A percentile compares a stretch with the other conserved stretches of the same genome.
Conservation (phyloP, 1,140 invertebrate species). For the Diprion similis region DNA sequence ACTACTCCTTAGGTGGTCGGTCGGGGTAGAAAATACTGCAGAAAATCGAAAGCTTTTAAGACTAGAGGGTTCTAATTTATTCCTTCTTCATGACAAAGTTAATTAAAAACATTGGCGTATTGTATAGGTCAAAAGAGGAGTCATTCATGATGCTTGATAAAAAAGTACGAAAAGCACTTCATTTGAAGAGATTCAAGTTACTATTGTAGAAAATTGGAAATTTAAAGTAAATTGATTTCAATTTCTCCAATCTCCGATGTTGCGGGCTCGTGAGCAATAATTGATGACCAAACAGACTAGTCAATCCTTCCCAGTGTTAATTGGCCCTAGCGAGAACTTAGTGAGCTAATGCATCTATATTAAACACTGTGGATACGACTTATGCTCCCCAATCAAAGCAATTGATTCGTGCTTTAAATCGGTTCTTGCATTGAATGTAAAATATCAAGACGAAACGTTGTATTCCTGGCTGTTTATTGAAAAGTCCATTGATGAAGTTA, state of each 20-base stretch:
- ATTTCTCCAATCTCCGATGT: neutral
- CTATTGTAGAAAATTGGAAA: neutral
- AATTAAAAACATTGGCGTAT: too few relatives aligned
- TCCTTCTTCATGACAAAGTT: constrained; percentile 8
- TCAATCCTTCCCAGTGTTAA: neutral
- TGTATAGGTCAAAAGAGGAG: too few relatives aligned
- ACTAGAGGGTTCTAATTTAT: neutral
- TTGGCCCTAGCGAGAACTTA: neutral
- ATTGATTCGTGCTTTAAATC: constrained; percentile 10
- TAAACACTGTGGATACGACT: neutral
- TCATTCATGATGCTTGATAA: neutral
- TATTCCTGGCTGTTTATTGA: constrained; percentile 10
- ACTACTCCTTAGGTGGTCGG: neutral
- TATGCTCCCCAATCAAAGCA: neutral
- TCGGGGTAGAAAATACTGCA: neutral
- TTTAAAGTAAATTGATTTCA: too few relatives aligned
- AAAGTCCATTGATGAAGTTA: neutral
- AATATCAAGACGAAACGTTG: neutral
- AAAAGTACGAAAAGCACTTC: neutral
- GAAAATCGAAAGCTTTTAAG: neutral
- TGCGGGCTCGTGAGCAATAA: neutral
- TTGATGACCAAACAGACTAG: constrained; percentile 6
- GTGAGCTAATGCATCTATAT: neutral
- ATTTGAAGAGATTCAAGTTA: neutral
- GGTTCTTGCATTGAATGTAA: constrained; percentile 9